A percentile compares a stretch with the other conserved stretches of the same genome.
phyloP scores from a whole-genome alignment of 1,140 invertebrate species.

The Sinella curviseta region DNA sequence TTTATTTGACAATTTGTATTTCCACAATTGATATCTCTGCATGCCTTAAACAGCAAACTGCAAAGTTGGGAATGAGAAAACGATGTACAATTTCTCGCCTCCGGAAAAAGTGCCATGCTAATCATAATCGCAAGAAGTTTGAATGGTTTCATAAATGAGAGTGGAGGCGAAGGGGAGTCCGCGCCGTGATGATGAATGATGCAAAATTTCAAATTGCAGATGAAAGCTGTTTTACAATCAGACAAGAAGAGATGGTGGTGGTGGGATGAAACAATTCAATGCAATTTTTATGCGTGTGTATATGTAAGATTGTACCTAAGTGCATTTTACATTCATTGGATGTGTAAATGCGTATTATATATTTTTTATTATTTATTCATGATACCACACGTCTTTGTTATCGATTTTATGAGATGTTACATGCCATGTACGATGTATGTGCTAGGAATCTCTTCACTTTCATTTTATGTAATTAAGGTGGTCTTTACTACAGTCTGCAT shows the following conservation, averaged over 20 bases:
- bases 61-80: not conserved
- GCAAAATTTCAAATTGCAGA: not conserved
- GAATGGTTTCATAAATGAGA: not conserved
- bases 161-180: not conserved
- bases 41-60: not conserved
- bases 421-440: no score
- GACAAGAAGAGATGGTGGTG: not conserved
- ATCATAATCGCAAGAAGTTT: not conserved
- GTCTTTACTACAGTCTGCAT: no score
- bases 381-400: not conserved
- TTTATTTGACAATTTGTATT: not conserved
- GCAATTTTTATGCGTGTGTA: no score
- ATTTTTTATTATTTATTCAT: not conserved
- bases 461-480: not conserved
- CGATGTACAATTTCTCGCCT: constrained; percentile 12
- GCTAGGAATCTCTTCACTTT: not conserved
- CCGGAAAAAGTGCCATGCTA: not conserved
- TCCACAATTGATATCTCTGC: not conserved
- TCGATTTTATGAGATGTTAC: not conserved
- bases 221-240: not conserved
- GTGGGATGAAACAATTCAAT: not conserved
- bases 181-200: not conserved
- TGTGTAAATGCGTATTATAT: no score
- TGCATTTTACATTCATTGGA: no score
- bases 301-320: no score